Evolutionary conservation across 1,140 invertebrate species (phyloP).

Genomic region (Littorina saxatilis): DNA sequence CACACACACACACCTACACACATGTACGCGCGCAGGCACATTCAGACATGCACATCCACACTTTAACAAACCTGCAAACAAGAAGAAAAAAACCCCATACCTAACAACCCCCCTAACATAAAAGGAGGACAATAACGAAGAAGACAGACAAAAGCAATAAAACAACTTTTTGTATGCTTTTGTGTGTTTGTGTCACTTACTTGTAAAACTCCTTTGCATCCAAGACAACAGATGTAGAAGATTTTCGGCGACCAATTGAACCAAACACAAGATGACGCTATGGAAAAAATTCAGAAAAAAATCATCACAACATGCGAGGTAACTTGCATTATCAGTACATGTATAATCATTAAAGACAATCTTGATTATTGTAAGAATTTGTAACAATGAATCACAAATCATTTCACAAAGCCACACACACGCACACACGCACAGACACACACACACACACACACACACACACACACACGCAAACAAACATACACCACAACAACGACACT

Average conservation of each 20-base stretch:
- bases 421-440: neutral
- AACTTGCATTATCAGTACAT: no score
- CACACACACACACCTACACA: neutral
- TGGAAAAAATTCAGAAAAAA: neutral
- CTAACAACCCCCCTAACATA: no score
- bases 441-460: neutral
- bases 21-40: no score
- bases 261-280: conserved; percentile 27
- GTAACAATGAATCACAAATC: neutral
- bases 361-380: no score
- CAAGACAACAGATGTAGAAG: neutral
- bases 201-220: conserved; percentile 37
- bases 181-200: neutral
- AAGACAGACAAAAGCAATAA: neutral
- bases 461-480: neutral
- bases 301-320: no score
- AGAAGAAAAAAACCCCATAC: no score
- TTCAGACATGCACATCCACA: neutral
- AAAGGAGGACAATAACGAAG: no score
- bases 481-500: neutral
- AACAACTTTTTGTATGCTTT: neutral
- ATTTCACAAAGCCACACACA: neutral
- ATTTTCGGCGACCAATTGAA: conserved; percentile 8
- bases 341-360: no score
- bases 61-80: no score